phyloP scores from a whole-genome alignment of 2,113 vertebrate species.

The Poeciliopsis turrubarensis region DNA sequence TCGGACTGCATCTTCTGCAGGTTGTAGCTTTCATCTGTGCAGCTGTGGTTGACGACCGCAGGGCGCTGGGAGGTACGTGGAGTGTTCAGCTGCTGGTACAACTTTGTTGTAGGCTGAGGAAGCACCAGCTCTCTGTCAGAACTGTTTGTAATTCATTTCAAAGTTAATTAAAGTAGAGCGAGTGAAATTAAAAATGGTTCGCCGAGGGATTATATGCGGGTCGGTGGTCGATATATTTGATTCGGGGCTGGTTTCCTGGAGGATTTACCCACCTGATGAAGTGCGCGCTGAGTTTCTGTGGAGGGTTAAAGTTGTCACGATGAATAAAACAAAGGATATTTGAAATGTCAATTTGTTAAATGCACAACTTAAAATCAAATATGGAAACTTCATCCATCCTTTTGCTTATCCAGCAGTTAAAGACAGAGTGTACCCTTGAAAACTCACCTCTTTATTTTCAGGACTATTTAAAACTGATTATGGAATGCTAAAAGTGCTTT shows the following conservation, averaged over 20 bases:
- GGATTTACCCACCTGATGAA: not conserved
- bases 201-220: not conserved
- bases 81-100: constrained; percentile 11
- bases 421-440: too few relatives aligned
- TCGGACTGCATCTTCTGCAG: not conserved
- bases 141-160: not conserved
- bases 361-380: too few relatives aligned
- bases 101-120: constrained; percentile 18
- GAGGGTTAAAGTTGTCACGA: not conserved
- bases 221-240: constrained; percentile 16
- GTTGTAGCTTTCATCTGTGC: not conserved
- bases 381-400: too few relatives aligned
- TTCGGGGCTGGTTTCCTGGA: not conserved
- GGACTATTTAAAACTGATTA: too few relatives aligned
- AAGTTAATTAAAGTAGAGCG: not conserved
- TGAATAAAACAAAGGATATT: too few relatives aligned
- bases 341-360: too few relatives aligned
- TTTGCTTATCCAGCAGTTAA: too few relatives aligned
- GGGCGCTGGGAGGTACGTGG: not conserved
- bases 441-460: too few relatives aligned
- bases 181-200: not conserved
- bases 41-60: not conserved
- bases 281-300: not conserved
- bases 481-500: too few relatives aligned
- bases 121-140: not conserved